Percentiles rank a stretch among this genome's conserved stretches.
These are phyloP conservation scores for Desmophyllum pertusum DNA, from an alignment of 92 coral and sea anemone genomes.

Conservation along the genomic window DNA sequence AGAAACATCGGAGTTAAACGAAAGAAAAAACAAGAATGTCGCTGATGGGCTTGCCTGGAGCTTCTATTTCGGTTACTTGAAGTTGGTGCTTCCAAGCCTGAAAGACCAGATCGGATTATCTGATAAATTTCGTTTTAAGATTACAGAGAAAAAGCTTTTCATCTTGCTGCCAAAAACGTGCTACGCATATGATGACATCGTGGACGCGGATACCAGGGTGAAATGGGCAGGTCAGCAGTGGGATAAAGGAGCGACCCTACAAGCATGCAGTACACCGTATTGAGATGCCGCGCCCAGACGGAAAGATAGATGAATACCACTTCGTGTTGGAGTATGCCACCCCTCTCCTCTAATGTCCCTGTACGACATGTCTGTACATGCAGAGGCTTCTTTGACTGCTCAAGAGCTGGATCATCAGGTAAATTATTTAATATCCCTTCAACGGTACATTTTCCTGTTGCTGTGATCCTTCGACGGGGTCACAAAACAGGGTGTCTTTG, in stretches of 20 bases:
- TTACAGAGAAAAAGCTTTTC: conserved; percentile 63
- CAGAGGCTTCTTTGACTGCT: conserved; percentile 56
- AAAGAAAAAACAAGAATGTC: conserved; percentile 76
- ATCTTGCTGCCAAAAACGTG: conserved; percentile 82
- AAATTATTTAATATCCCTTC: conserved; percentile 20
- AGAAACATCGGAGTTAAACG: conserved; percentile 76
- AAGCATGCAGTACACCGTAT: conserved; percentile 57
- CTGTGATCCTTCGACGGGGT: too few species aligned
- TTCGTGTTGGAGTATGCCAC: conserved; percentile 83
- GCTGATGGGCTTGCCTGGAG: conserved; percentile 98
- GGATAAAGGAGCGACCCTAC: conserved; percentile 46
- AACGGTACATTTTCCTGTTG: background rate
- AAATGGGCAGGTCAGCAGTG: conserved; percentile 47
- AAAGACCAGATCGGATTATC: conserved; percentile 47
- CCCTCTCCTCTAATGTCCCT: conserved; percentile 73
- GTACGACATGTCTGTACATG: conserved; percentile 73
- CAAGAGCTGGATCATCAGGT: conserved; percentile 82
- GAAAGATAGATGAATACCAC: conserved; percentile 37
- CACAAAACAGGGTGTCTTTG: too few species aligned
- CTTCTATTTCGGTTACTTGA: conserved; percentile 87
- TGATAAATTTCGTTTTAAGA: conserved; percentile 26
- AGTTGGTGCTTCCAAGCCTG: conserved; percentile 75
- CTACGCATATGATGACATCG: conserved; percentile 29
- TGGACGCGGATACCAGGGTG: conserved; percentile 37
- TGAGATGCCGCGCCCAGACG: conserved; percentile 44